phyloP scores from a whole-genome alignment of 2,113 vertebrate genomes.

The Sylvia atricapilla region DNA sequence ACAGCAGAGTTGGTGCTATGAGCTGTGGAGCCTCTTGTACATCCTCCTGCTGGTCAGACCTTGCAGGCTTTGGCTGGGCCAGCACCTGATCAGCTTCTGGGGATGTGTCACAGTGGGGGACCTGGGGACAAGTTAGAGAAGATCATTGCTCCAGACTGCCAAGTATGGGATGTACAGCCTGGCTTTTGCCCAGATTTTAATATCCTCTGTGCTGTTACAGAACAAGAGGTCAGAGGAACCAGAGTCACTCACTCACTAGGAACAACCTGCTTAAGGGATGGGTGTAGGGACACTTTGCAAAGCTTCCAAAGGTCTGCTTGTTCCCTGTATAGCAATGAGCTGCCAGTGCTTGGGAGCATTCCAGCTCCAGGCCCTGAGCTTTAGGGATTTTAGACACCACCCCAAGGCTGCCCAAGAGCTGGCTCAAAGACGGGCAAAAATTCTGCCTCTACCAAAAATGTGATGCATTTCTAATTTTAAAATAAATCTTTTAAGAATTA shows the following conservation, averaged over 20 bases:
- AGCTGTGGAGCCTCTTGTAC: neutral
- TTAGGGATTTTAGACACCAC: neutral
- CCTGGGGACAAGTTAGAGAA: neutral
- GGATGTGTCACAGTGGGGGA: neutral
- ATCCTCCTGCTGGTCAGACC: neutral
- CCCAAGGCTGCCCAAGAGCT: neutral
- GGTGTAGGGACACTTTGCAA: neutral
- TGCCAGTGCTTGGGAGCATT: neutral
- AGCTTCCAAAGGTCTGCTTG: neutral
- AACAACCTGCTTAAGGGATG: neutral
- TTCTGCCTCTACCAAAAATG: neutral
- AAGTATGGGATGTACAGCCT: neutral
- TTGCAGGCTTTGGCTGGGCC: neutral
- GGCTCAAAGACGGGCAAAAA: neutral
- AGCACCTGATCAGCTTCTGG: neutral
- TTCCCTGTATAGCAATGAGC: neutral
- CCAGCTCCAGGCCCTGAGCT: neutral
- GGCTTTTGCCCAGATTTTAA: neutral
- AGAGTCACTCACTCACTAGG: neutral
- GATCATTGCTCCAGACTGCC: neutral
- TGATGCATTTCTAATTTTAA: neutral
- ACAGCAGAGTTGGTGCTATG: neutral
- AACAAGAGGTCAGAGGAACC: neutral
- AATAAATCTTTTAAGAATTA: constrained; percentile 19
- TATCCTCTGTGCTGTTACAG: neutral